phyloP scores from a whole-genome alignment of 2,113 vertebrate species.

The Calypte anna region DNA sequence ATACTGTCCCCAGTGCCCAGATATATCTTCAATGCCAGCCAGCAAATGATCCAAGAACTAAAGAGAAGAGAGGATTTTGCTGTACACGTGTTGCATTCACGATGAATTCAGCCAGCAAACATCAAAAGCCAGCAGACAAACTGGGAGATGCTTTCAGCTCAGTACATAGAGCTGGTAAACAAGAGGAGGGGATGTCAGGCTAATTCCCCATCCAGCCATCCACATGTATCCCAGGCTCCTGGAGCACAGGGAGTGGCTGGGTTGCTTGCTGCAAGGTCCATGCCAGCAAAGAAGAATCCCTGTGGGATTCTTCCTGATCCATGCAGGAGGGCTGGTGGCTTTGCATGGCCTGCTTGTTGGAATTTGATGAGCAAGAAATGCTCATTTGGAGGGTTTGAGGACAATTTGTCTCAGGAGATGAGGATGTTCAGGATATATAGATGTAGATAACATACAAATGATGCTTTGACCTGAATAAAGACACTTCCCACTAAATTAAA shows the following conservation, averaged over 20 bases:
- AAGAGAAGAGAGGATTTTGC: constrained; percentile 61
- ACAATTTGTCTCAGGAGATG: background rate
- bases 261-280: background rate
- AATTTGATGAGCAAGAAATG: background rate
- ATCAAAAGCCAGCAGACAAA: constrained; percentile 12
- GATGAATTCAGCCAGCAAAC: background rate
- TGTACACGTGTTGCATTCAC: background rate
- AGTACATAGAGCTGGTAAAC: background rate
- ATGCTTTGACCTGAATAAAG: background rate
- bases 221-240: background rate
- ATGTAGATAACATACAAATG: background rate
- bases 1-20: constrained; percentile 86
- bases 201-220: background rate
- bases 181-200: background rate
- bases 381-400: background rate
- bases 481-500: background rate
- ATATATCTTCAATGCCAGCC: constrained; percentile 86
- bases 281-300: background rate
- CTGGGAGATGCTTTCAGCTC: background rate
- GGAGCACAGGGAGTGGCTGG: background rate
- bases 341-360: background rate
- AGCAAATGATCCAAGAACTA: constrained; percentile 87
- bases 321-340: background rate
- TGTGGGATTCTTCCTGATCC: background rate
- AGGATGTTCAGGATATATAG: background rate